Percentiles rank a stretch among this genome's conserved stretches.
Conservation (phyloP, 2,113 vertebrate genomes). For the Illadopsis cleaveri region DNA sequence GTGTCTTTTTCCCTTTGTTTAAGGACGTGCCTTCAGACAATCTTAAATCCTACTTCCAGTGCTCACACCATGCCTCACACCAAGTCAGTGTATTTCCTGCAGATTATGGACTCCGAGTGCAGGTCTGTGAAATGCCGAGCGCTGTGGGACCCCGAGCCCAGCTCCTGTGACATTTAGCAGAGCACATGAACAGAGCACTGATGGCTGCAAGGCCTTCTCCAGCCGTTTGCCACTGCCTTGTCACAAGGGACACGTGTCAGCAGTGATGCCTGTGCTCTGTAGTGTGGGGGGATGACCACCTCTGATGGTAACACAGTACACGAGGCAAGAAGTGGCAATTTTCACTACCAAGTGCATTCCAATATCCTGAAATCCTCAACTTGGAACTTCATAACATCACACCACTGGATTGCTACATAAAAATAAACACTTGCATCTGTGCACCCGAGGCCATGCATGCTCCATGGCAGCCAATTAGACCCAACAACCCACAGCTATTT, state of each 20-base stretch:
- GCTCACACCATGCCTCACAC: neutral
- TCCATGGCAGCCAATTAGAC: slow-evolving; percentile 54
- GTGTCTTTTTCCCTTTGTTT: neutral
- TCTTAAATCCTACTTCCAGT: fast-evolving
- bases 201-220: neutral
- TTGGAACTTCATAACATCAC: neutral
- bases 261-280: neutral
- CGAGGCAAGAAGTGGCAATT: neutral
- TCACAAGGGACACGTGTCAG: neutral
- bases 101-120: fast-evolving
- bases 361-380: neutral
- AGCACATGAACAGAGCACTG: fast-evolving
- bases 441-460: neutral
- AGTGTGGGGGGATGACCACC: neutral
- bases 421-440: neutral
- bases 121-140: neutral
- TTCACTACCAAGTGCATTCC: neutral
- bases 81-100: neutral
- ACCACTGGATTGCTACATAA: neutral
- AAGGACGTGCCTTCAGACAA: neutral
- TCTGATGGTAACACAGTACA: neutral
- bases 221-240: neutral
- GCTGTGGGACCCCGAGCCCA: fast-evolving
- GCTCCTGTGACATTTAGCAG: neutral
- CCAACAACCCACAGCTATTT: slow-evolving; percentile 54